These are phyloP conservation scores for Hippolais icterina DNA, from an alignment of 2,113 vertebrate genomes.

Conservation along the genomic window DNA sequence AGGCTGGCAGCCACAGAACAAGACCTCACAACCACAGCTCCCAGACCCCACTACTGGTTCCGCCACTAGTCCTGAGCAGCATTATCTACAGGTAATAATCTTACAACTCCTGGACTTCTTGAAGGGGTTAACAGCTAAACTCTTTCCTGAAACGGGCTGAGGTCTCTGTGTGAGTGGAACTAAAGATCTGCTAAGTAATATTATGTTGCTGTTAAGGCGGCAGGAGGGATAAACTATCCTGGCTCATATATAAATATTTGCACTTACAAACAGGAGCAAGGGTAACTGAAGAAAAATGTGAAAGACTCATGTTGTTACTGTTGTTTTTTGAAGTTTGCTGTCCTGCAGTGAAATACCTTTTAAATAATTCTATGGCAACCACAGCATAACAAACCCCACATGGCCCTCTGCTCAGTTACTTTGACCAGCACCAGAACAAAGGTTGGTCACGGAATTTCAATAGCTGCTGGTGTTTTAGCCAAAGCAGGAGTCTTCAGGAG, in stretches of 20 bases:
- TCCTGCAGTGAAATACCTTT: not conserved
- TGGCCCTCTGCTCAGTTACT: not conserved
- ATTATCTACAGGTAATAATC: not conserved
- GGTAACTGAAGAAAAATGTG: conserved; percentile 15
- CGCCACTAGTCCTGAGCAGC: not conserved
- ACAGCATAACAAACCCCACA: not conserved
- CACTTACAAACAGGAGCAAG: not conserved
- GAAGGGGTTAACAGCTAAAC: not conserved
- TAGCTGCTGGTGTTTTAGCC: not conserved
- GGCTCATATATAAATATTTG: conserved; percentile 38
- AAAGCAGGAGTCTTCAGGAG: not conserved
- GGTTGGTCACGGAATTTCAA: not conserved
- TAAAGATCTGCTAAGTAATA: not conserved
- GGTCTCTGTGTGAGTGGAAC: not conserved
- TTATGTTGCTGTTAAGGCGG: not conserved
- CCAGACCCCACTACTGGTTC: not conserved
- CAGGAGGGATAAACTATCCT: conserved; percentile 36
- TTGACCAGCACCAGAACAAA: not conserved
- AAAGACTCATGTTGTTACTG: not conserved
- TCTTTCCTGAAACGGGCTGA: not conserved
- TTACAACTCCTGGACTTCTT: not conserved
- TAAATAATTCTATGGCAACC: not conserved
- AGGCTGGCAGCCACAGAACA: not conserved
- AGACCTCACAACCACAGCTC: not conserved
- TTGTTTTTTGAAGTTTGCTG: not conserved